These are phyloP conservation scores for Blastobasis lacticolella DNA, from an alignment of 2,888 invertebrate genomes.

Conservation along the genomic window DNA sequence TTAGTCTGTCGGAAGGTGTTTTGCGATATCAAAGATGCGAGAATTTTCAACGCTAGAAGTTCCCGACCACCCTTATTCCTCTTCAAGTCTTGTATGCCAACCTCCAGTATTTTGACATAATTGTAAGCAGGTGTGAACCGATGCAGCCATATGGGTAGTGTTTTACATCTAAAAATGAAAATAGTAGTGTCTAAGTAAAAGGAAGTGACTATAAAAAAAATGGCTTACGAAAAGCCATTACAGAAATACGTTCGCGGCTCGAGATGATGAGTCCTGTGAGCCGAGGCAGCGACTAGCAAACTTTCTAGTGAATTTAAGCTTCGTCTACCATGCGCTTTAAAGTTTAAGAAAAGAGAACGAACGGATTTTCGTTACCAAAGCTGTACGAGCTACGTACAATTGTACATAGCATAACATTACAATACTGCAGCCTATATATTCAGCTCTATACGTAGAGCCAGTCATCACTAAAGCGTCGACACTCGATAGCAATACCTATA, in stretches of 20 bases:
- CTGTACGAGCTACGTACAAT: too few species aligned
- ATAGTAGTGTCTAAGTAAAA: neutral
- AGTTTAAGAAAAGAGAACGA: too few species aligned
- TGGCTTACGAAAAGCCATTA: neutral
- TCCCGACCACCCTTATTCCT: slow-evolving; percentile 29
- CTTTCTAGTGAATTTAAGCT: too few species aligned
- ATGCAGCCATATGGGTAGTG: slow-evolving; percentile 68
- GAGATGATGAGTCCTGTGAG: too few species aligned
- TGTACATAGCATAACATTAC: too few species aligned
- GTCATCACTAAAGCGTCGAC: too few species aligned
- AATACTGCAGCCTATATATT: neutral
- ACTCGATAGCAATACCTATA: too few species aligned
- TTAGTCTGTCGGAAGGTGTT: slow-evolving; percentile 55
- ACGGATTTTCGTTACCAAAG: too few species aligned
- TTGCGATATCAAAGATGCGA: slow-evolving; percentile 68
- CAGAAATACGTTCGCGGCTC: neutral
- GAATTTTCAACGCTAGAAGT: slow-evolving; percentile 61
- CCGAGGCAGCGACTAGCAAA: too few species aligned
- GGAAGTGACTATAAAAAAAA: neutral
- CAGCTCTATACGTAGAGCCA: too few species aligned
- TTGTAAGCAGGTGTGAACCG: slow-evolving; percentile 72
- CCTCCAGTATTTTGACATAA: slow-evolving; percentile 51
- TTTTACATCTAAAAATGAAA: slow-evolving; percentile 31
- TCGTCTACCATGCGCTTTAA: too few species aligned
- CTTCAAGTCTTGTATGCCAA: slow-evolving; percentile 52